phyloP scores from a whole-genome alignment of 2,113 vertebrate genomes.

The Haemorhous mexicanus region DNA sequence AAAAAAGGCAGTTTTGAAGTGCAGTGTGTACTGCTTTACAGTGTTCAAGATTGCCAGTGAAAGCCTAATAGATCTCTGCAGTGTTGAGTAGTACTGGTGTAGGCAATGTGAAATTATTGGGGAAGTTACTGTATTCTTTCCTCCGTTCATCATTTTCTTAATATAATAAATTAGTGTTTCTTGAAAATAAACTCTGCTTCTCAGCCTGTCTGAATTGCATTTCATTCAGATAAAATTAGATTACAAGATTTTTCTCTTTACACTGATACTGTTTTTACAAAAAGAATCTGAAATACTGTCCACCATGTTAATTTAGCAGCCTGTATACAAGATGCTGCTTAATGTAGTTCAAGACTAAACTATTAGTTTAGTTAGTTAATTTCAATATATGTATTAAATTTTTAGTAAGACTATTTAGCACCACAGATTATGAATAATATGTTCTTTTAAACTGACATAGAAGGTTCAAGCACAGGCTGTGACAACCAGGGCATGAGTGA shows the following conservation, averaged over 20 bases:
- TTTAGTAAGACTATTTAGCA: not conserved
- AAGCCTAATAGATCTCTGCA: not conserved
- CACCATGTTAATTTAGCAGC: not conserved
- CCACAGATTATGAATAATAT: not conserved
- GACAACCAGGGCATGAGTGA: not conserved
- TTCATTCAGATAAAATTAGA: not conserved
- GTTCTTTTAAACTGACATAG: not conserved
- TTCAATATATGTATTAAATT: not conserved
- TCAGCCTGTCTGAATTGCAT: not conserved
- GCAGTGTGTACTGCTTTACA: not conserved
- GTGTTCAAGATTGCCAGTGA: not conserved
- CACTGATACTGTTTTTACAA: not conserved
- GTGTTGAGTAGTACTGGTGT: not conserved
- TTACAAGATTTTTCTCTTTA: not conserved
- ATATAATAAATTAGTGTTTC: not conserved
- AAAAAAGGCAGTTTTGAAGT: not conserved
- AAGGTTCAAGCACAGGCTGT: not conserved
- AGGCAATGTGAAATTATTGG: not conserved
- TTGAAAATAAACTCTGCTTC: not conserved
- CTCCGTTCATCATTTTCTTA: not conserved
- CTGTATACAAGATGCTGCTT: not conserved
- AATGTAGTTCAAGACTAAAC: not conserved
- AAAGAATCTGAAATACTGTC: not conserved
- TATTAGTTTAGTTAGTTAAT: not conserved
- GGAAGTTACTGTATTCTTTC: not conserved